Percentiles rank a stretch among this genome's conserved stretches.
These are phyloP conservation scores for Mormyrus lacerda DNA, from an alignment of 2,113 vertebrate genomes.

Conservation along the genomic window DNA sequence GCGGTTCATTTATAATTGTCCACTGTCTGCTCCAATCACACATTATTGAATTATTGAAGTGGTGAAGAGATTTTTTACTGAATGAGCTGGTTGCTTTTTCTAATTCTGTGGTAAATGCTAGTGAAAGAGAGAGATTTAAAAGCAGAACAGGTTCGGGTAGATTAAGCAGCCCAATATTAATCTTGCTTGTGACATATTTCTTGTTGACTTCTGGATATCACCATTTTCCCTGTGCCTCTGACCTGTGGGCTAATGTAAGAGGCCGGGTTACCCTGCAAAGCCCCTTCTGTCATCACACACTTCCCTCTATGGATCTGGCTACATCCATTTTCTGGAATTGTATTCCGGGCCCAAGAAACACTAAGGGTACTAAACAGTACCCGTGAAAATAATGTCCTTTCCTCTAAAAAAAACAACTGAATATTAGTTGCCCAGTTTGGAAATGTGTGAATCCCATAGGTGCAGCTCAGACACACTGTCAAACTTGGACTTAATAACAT, in stretches of 20 bases:
- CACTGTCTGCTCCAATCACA: not conserved
- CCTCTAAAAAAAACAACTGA: not conserved
- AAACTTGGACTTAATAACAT: not conserved
- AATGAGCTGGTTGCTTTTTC: not conserved
- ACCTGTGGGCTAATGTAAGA: not conserved
- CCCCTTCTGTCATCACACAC: not conserved
- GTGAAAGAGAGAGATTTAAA: not conserved
- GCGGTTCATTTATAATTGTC: not conserved
- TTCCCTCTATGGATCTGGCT: not conserved
- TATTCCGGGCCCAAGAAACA: not conserved
- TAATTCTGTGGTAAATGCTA: not conserved
- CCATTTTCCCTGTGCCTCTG: not conserved
- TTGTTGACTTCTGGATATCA: not conserved
- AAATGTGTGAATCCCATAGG: not conserved
- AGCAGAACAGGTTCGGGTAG: not conserved
- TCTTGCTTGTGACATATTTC: not conserved
- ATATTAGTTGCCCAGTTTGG: not conserved
- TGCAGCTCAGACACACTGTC: not conserved
- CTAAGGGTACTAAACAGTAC: not conserved
- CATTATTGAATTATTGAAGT: not conserved
- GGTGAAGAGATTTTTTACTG: not conserved
- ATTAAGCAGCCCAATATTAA: not conserved
- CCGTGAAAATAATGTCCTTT: not conserved
- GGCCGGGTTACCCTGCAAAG: not conserved
- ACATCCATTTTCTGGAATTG: not conserved